phyloP scores from a whole-genome alignment of 2,113 vertebrate genomes.

The Nesospiza acunhae region DNA sequence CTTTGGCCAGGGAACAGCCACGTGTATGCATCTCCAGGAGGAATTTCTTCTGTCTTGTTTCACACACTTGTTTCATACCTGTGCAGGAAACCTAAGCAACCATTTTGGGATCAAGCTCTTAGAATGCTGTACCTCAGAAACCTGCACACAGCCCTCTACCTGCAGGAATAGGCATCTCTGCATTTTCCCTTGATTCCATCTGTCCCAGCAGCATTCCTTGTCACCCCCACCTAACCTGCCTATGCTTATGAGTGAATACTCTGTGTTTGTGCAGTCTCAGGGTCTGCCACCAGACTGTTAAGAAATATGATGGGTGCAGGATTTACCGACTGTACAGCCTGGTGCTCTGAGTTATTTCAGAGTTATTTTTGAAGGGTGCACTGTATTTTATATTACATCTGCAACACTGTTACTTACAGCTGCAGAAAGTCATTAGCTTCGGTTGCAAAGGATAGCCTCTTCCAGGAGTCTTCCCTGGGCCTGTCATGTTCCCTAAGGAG shows the following conservation, averaged over 20 bases:
- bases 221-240: background rate
- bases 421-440: background rate
- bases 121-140: background rate
- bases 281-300: background rate
- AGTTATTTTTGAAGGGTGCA: background rate
- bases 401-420: background rate
- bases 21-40: background rate
- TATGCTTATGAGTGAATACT: background rate
- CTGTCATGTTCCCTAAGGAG: background rate
- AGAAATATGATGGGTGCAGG: background rate
- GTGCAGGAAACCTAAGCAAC: background rate
- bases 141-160: background rate
- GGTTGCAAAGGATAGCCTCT: background rate
- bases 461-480: background rate
- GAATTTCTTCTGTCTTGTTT: background rate
- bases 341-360: background rate
- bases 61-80: background rate
- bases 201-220: background rate
- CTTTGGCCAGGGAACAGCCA: background rate
- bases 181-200: background rate
- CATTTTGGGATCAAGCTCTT: background rate
- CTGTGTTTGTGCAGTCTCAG: background rate
- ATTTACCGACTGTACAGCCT: background rate
- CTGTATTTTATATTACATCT: background rate
- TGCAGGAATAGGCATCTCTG: background rate